These are phyloP conservation scores for Agrilus cyanescens DNA, from an alignment of 2,888 invertebrate species.

Conservation along the genomic window DNA sequence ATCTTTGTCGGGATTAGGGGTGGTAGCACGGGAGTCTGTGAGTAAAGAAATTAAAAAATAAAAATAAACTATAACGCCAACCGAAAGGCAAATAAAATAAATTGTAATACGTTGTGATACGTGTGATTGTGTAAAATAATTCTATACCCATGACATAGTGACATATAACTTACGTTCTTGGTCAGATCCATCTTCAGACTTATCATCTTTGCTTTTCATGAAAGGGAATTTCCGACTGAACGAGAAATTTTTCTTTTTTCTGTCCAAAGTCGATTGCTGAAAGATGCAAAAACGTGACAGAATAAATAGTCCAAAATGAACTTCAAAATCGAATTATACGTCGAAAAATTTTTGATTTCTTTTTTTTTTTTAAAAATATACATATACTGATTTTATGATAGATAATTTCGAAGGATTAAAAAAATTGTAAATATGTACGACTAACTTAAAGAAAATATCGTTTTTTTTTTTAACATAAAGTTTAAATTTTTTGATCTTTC, in stretches of 20 bases:
- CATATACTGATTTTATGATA: too few species aligned
- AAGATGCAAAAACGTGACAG: slow-evolving; percentile 15
- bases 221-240: slow-evolving; percentile 98
- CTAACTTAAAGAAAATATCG: too few species aligned
- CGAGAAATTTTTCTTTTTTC: slow-evolving; percentile 96
- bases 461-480: too few species aligned
- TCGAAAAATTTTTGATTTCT: too few species aligned
- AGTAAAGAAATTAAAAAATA: slow-evolving; percentile 27
- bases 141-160: too few species aligned
- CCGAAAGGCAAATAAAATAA: slow-evolving; percentile 15
- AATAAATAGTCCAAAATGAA: too few species aligned
- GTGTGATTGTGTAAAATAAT: slow-evolving; percentile 3
- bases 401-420: too few species aligned
- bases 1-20: slow-evolving; percentile 34
- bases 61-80: slow-evolving; percentile 14
- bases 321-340: too few species aligned
- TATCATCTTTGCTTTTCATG: slow-evolving; percentile 99
- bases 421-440: too few species aligned
- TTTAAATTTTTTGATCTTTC: too few species aligned
- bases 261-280: slow-evolving; percentile 85
- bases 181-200: slow-evolving; percentile 92
- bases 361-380: too few species aligned
- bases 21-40: slow-evolving; percentile 33
- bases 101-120: slow-evolving; percentile 6
- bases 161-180: slow-evolving; percentile 82